Percentiles rank a stretch among this genome's conserved stretches.
Evolutionary conservation across 2,797 vertebrate genomes (phyloP).

Genomic region (Pseudochromis fuscus): DNA sequence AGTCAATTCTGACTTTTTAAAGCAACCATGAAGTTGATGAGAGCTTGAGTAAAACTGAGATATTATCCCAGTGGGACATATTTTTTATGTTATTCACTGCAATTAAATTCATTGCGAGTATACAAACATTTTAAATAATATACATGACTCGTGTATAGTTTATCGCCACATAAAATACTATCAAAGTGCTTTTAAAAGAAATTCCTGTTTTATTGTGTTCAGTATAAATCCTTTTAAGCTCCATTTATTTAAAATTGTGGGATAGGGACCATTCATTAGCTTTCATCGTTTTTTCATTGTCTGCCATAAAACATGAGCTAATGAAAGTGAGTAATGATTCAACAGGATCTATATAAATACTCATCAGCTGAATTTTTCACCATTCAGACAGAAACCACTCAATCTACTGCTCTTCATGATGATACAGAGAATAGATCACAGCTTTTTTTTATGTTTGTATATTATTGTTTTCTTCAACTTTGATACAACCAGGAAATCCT

Average conservation of each 20-base stretch:
- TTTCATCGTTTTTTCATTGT: slow-evolving; percentile 23
- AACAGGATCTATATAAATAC: not conserved
- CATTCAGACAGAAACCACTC: not conserved
- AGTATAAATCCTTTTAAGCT: slow-evolving; percentile 16
- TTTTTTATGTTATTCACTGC: not conserved
- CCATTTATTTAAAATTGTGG: slow-evolving; percentile 12
- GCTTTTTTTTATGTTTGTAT: too few species aligned
- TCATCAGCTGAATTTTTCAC: not conserved
- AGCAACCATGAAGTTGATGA: not conserved
- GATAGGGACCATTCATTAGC: slow-evolving; percentile 6
- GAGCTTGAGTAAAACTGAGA: not conserved
- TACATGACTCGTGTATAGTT: not conserved
- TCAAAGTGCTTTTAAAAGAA: not conserved
- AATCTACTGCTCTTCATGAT: too few species aligned
- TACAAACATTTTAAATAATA: slow-evolving; percentile 1
- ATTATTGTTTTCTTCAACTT: too few species aligned
- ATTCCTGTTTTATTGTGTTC: slow-evolving; percentile 4
- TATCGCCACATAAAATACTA: not conserved
- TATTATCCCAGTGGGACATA: not conserved
- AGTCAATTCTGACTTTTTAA: slow-evolving; percentile 11
- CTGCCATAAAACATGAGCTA: slow-evolving; percentile 10
- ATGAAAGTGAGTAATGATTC: slow-evolving; percentile 3
- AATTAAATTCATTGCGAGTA: not conserved
- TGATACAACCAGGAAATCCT: not conserved
- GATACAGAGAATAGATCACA: too few species aligned